These are phyloP conservation scores for Cebus imitator DNA, from an alignment of 2,113 vertebrate species.

Conservation along the genomic window DNA sequence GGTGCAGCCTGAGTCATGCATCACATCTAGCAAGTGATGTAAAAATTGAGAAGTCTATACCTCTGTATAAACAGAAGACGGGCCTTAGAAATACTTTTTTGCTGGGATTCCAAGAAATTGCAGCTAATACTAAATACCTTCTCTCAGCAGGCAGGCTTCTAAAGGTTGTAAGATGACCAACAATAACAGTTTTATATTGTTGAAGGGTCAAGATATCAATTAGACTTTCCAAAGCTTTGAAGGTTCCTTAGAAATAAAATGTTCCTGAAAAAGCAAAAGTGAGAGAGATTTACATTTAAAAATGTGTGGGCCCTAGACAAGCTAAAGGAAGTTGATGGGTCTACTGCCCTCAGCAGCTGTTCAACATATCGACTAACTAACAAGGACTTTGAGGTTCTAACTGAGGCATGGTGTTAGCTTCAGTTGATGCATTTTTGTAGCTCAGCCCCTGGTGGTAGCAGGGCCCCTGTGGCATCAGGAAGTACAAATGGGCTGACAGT, in stretches of 20 bases:
- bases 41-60: neutral
- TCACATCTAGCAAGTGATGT: neutral
- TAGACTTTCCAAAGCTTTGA: neutral
- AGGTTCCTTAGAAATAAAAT: conserved; percentile 27
- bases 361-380: neutral
- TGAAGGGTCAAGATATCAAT: neutral
- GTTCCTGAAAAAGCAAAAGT: neutral
- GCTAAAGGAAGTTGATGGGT: neutral
- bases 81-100: neutral
- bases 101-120: neutral
- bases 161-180: neutral
- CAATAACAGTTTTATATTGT: neutral
- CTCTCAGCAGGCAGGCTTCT: neutral
- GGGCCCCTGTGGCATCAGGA: neutral
- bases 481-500: neutral
- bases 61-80: no score
- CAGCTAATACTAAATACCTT: neutral
- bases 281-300: neutral
- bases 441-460: neutral
- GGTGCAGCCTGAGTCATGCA: neutral
- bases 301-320: neutral
- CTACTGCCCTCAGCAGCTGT: neutral
- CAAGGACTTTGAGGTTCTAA: neutral
- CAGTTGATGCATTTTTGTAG: neutral
- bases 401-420: neutral